Conservation (phyloP, 2,113 vertebrate species). For the Caracal caracal region DNA sequence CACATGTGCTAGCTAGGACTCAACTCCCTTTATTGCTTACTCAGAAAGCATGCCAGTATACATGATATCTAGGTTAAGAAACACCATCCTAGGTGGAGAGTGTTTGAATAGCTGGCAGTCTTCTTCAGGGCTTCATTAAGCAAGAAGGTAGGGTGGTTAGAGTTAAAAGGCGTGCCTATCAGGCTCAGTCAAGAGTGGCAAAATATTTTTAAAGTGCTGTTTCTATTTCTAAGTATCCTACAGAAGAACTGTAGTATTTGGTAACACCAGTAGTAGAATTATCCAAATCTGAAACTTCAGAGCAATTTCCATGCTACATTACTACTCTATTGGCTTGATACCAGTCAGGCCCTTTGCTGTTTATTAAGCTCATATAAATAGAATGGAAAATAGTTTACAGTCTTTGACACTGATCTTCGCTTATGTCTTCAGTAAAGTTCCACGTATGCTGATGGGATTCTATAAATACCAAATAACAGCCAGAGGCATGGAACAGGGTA, state of each 20-base stretch:
- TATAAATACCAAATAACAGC: constrained; percentile 72
- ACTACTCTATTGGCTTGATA: constrained; percentile 60
- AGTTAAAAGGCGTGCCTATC: not conserved
- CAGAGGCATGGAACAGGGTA: constrained; percentile 59
- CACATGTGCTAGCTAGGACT: not conserved
- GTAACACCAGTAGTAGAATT: constrained; percentile 40
- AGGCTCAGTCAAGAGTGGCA: constrained; percentile 2
- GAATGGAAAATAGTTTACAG: constrained; percentile 67
- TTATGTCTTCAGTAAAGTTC: constrained; percentile 38
- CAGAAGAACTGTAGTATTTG: constrained; percentile 26
- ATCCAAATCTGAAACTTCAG: constrained; percentile 67
- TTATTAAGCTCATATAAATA: constrained; percentile 63
- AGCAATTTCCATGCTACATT: constrained; percentile 56
- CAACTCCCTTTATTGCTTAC: not conserved
- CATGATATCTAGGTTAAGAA: not conserved
- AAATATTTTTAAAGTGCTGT: constrained; percentile 5
- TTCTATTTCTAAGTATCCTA: constrained; percentile 48
- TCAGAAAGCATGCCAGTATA: not conserved
- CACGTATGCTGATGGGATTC: constrained; percentile 33
- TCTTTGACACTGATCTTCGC: constrained; percentile 51
- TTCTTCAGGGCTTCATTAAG: not conserved
- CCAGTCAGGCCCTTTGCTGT: constrained; percentile 45
- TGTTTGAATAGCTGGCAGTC: not conserved
- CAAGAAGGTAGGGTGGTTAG: not conserved
- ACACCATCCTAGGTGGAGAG: not conserved